Evolutionary conservation across 2,797 vertebrate genomes (phyloP), one percentile per base, ranked within the genome.

Genomic region (Micromesistius poutassou): DNA sequence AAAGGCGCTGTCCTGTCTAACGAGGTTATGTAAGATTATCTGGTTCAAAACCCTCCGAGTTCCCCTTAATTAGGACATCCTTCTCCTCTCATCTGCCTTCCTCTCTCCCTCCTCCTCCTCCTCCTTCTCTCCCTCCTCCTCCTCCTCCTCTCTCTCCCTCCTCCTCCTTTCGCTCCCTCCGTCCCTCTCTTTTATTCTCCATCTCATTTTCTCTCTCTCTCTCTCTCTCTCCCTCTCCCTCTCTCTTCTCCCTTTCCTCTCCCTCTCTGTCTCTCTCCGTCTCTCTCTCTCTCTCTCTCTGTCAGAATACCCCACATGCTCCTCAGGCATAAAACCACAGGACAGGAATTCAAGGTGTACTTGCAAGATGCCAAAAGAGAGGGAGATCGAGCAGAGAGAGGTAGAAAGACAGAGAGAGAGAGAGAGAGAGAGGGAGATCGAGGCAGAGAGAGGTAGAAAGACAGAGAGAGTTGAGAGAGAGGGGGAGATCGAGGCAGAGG

Each of bases 41-140:
- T 94, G 91, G 93, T 93, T 92, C 93, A 94, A 94, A 91, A 92
- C 93, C 92, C 93, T 93, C 90, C 79, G 91, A 93, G 93, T 92
- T 93, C 89, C 87, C 89, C 88, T 91, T 94, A 95, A 95, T 94
- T 94, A 93, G 94, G 94, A 92, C 94, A 94, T 93, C 87, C 91
- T 93, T 89, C 80, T 79, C 87, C 78, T 62, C 83, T 68, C 79
- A 66, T 79, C 66, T 46, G 28, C 87, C 87, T 81, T 79, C 30
- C 82, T 84, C 83, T 82, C 84, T 46, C 75, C 73, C 80, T 83
- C 83, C 82, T 81, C n/a, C 86, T 55, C 50, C 42, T 46, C 42
- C 42, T 19, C 14, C 42, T 46, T 14, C 46, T 19, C 46, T 55
- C 19, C 16, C 0, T 55, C 19, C 19, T n/a, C 46, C 22, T 4